A percentile compares a stretch with the other conserved stretches of the same genome.
Evolutionary conservation across 2,888 invertebrate genomes (phyloP).

Genomic region (Autographa pulchrina): DNA sequence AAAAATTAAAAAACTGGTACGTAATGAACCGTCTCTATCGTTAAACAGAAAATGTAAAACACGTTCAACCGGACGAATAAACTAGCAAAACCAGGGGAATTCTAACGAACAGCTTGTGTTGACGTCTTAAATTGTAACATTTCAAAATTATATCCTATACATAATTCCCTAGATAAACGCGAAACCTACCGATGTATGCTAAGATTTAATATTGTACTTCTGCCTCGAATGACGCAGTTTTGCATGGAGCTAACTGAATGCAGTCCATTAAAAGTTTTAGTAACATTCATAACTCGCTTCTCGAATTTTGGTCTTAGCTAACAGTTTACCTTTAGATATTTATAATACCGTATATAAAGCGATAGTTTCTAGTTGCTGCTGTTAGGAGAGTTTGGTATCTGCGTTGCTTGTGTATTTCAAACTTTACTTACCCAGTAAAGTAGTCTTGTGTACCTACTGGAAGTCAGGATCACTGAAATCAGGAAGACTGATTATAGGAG

Average conservation of each 20-base stretch:
- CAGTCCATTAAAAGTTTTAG: constrained; percentile 82
- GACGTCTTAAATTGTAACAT: constrained; percentile 50
- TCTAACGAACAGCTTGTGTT: constrained; percentile 40
- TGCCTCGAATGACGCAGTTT: constrained; percentile 70
- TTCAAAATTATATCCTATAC: constrained; percentile 44
- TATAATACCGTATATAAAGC: constrained; percentile 45
- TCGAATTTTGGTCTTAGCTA: constrained; percentile 68
- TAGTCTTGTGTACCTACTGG: too few relatives aligned
- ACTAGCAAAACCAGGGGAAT: constrained; percentile 31
- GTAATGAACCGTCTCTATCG: neutral
- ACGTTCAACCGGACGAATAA: neutral
- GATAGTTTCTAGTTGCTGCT: constrained; percentile 23
- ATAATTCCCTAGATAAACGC: constrained; percentile 57
- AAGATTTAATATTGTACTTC: constrained; percentile 58
- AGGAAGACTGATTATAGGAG: neutral
- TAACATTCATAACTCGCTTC: constrained; percentile 71
- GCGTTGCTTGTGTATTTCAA: constrained; percentile 11
- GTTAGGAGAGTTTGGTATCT: constrained; percentile 10
- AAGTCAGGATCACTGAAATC: too few relatives aligned
- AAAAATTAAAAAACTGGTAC: neutral
- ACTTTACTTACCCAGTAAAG: neutral
- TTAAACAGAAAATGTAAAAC: neutral
- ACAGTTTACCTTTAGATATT: constrained; percentile 58
- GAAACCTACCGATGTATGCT: constrained; percentile 57
- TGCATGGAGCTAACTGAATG: constrained; percentile 76